Conservation (phyloP, 1,140 invertebrate species). For the Meloidogyne chitwoodi region DNA sequence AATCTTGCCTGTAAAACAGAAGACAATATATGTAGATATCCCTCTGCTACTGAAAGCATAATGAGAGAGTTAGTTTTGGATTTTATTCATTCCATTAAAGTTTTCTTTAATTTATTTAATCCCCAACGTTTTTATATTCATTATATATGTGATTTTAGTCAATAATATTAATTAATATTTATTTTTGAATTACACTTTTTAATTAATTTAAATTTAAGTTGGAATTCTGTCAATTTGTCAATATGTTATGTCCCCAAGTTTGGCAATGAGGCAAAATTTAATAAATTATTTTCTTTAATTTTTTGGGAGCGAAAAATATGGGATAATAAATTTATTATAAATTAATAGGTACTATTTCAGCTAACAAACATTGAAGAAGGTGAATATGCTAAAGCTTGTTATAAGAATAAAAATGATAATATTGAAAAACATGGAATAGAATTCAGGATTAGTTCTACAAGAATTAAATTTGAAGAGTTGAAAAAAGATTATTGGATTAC, state of each 20-base stretch:
- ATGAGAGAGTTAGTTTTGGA: neutral
- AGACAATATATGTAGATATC: neutral
- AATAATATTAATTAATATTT: no score
- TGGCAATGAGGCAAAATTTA: neutral
- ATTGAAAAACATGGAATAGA: neutral
- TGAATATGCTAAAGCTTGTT: neutral
- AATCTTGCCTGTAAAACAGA: neutral
- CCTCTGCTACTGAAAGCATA: neutral
- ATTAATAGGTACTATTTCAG: no score
- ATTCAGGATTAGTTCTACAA: neutral
- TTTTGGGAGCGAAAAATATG: no score
- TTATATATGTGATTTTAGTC: no score
- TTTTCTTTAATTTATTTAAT: no score
- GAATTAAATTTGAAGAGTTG: neutral
- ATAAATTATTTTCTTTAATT: no score
- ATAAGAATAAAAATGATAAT: neutral
- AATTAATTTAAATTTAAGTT: neutral
- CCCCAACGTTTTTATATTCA: no score
- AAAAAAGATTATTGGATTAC: neutral
- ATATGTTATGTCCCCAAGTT: neutral
- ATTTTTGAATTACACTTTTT: no score
- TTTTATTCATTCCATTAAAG: no score
- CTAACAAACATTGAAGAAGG: neutral
- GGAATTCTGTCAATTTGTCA: neutral
- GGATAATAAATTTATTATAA: no score